Evolutionary conservation across 2,888 invertebrate genomes (phyloP), one percentile per base, ranked within the genome.

Genomic region (Yponomeuta cagnagella): DNA sequence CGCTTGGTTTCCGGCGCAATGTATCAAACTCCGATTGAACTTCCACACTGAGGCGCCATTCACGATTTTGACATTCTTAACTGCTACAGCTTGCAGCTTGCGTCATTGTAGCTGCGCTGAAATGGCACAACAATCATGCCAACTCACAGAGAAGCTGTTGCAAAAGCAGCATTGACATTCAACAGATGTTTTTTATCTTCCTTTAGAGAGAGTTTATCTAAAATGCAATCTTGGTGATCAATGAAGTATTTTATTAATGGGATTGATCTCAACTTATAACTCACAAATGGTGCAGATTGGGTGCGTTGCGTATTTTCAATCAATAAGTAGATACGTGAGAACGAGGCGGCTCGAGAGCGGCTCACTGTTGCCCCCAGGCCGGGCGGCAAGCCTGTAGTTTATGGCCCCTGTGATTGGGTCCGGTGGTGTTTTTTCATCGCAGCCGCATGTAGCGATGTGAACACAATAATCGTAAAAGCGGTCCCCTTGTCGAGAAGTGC

Each of bases 11-110:
- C 88, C 86, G 85, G 85, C 80, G 84, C 79, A 77, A 78, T 74
- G 77, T 80, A 78, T 78, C 63, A 79, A 74, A 76, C 75, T 77
- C 77, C 75, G 80, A 78, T 78, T 66, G 79, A 74, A 77, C 75
- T 77, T 77, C 75, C 74, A 73, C 58, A 65, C 64, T 3, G 52
- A 33, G 52, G 31, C 64, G 70, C 23, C 48, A 67, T 48, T 71
- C 89, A 90, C 89, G 88, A 86, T 82, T 88, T 85, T 90, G 89
- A 89, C 89, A 90, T 90, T 90, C 88, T 85, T 88, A 85, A 85
- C 80, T 82, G 81, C 63, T 65, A 85, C 80, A 82, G 81, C 63
- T 65, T 77, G 76, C 77, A 74, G 78, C 79, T 90, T 89, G 84
- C 88, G 80, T 83, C 85, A 88, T 15, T 58, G 15, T 58, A 15